Evolutionary conservation across 2,113 vertebrate species (phyloP).

Genomic region (Xenopus borealis): DNA sequence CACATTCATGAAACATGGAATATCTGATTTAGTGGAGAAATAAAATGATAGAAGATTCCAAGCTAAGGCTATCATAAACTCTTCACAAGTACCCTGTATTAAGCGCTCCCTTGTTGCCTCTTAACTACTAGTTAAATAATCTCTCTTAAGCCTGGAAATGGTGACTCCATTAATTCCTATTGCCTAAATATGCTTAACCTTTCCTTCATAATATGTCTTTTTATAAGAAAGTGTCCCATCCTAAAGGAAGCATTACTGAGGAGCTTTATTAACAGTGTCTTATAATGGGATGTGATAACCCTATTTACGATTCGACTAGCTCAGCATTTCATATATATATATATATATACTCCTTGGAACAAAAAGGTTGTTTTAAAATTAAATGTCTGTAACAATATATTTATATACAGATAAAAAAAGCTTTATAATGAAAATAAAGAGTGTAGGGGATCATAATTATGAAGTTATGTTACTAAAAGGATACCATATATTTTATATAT

Average conservation of each 20-base stretch:
- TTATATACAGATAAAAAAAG: too few species aligned
- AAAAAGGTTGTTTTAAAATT: too few species aligned
- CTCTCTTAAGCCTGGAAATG: constrained; percentile 63
- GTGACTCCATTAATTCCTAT: constrained; percentile 64
- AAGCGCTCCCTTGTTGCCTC: constrained; percentile 65
- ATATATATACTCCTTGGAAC: too few species aligned
- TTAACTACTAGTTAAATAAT: constrained; percentile 66
- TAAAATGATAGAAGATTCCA: constrained; percentile 65
- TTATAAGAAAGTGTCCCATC: constrained; percentile 47
- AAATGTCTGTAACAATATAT: too few species aligned
- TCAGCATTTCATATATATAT: too few species aligned
- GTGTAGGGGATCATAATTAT: too few species aligned
- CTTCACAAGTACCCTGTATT: constrained; percentile 61
- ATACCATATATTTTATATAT: too few species aligned
- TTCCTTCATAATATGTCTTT: constrained; percentile 46
- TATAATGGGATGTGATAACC: constrained; percentile 16
- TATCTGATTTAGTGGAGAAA: constrained; percentile 66
- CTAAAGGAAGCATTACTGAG: constrained; percentile 25
- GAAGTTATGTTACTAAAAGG: too few species aligned
- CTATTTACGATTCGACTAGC: constrained; percentile 6
- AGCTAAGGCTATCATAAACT: constrained; percentile 65
- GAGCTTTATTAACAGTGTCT: constrained; percentile 32
- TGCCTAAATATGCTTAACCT: constrained; percentile 62
- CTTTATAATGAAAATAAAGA: too few species aligned
- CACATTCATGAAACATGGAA: constrained; percentile 41